phyloP scores from a whole-genome alignment of 2,113 vertebrate species.

The Alethe castanea region DNA sequence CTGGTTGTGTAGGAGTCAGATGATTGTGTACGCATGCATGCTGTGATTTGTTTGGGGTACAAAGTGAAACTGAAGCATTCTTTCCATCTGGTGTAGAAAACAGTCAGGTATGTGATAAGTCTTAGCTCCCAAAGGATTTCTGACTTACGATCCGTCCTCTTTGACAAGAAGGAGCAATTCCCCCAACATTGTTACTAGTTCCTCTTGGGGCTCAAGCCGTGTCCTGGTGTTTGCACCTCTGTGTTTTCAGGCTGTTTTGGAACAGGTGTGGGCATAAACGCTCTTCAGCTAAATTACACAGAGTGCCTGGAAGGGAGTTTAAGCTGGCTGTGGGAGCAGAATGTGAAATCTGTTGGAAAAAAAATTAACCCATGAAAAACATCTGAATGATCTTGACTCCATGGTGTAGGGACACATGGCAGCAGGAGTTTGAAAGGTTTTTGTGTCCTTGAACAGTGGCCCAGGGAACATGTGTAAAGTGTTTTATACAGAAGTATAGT shows the following conservation, averaged over 20 bases:
- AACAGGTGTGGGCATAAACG: not conserved
- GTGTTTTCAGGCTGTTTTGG: not conserved
- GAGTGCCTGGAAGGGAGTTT: not conserved
- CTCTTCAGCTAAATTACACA: not conserved
- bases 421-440: not conserved
- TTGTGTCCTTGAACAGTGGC: not conserved
- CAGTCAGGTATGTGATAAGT: not conserved
- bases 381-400: not conserved
- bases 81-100: not conserved
- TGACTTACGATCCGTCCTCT: not conserved
- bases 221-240: not conserved
- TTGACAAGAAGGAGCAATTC: not conserved
- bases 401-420: not conserved
- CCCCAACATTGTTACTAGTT: not conserved
- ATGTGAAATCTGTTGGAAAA: not conserved
- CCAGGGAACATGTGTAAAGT: not conserved
- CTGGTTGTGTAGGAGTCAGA: not conserved
- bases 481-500: not conserved
- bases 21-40: not conserved
- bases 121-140: not conserved
- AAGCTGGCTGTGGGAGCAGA: not conserved
- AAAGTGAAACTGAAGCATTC: not conserved
- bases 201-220: accelerated
- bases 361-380: not conserved
- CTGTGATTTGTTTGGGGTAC: not conserved